These are phyloP conservation scores for Drosophila sp. DNA, from an alignment of 1,140 invertebrate genomes.

Conservation along the genomic window DNA sequence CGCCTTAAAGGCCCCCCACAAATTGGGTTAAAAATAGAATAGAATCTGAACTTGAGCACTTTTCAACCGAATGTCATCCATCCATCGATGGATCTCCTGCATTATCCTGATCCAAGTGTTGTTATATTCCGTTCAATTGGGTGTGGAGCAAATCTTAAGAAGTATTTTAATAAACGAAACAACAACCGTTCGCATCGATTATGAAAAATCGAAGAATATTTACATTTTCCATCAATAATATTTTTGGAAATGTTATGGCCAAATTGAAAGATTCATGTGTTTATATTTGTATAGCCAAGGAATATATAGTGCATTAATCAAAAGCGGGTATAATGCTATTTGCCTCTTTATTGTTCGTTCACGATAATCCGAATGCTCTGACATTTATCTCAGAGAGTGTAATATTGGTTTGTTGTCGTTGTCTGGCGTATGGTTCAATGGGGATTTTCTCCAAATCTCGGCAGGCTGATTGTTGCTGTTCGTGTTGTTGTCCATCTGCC, in stretches of 20 bases:
- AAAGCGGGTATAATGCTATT: conserved; percentile 5
- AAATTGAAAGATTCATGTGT: conserved; percentile 11
- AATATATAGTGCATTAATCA: conserved; percentile 13
- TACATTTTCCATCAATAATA: conserved; percentile 6
- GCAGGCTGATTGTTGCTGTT: neutral
- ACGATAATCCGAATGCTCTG: conserved; percentile 5
- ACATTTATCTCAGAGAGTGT: conserved; percentile 7
- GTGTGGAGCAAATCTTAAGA: neutral
- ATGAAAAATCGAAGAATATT: neutral
- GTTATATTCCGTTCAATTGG: neutral
- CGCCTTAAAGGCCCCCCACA: too few species aligned
- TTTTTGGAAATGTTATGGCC: conserved; percentile 10
- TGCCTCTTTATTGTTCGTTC: neutral
- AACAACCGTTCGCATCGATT: neutral
- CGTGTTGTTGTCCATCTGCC: conserved; percentile 4
- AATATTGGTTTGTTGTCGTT: neutral
- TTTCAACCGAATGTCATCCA: too few species aligned
- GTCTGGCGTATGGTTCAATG: conserved; percentile 8
- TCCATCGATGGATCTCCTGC: neutral
- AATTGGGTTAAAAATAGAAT: too few species aligned
- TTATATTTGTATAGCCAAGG: conserved; percentile 4
- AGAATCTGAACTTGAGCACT: too few species aligned
- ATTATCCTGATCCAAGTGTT: neutral
- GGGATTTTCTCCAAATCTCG: conserved; percentile 18
- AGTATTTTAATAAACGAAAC: neutral